Percentiles rank a stretch among this genome's conserved stretches.
phyloP scores from a whole-genome alignment of 1,140 invertebrate species.

The Onthophagus taurus region DNA sequence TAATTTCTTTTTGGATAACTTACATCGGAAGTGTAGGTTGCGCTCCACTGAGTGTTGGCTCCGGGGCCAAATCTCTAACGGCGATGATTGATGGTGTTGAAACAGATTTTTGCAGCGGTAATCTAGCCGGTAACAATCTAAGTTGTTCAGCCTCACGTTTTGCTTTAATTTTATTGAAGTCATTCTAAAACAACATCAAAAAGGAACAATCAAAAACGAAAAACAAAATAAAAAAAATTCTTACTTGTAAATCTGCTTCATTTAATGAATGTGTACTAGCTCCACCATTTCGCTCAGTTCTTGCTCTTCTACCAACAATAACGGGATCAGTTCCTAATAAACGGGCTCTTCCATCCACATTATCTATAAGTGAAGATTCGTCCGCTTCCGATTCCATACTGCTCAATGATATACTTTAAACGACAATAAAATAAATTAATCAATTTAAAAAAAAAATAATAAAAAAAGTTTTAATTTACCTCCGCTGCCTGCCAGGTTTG shows the following conservation, averaged over 20 bases:
- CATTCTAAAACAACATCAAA: slow-evolving; percentile 34
- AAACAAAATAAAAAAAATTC: slow-evolving; percentile 24
- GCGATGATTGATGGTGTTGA: slow-evolving; percentile 82
- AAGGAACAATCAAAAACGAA: not conserved
- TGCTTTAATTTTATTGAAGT: slow-evolving; percentile 46
- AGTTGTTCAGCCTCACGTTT: slow-evolving; percentile 50
- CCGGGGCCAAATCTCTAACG: slow-evolving; percentile 42
- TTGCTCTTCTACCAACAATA: slow-evolving; percentile 31
- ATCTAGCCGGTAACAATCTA: slow-evolving; percentile 55
- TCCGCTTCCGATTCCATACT: slow-evolving; percentile 64
- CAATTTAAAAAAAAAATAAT: not conserved
- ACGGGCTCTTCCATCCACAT: slow-evolving; percentile 41
- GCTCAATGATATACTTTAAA: slow-evolving; percentile 56
- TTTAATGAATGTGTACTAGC: slow-evolving; percentile 76
- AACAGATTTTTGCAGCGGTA: slow-evolving; percentile 81
- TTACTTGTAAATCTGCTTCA: slow-evolving; percentile 71
- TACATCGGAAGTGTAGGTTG: slow-evolving; percentile 41
- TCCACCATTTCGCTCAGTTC: slow-evolving; percentile 43
- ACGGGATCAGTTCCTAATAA: slow-evolving; percentile 36
- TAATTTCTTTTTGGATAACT: slow-evolving; percentile 29
- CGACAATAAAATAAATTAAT: slow-evolving; percentile 5
- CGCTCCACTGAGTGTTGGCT: slow-evolving; percentile 32
- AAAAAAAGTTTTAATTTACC: slow-evolving; percentile 32
- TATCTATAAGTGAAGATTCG: slow-evolving; percentile 44
- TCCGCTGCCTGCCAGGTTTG: slow-evolving; percentile 44